These are phyloP conservation scores for Petromus typicus DNA, from an alignment of 2,113 vertebrate species.

Conservation along the genomic window DNA sequence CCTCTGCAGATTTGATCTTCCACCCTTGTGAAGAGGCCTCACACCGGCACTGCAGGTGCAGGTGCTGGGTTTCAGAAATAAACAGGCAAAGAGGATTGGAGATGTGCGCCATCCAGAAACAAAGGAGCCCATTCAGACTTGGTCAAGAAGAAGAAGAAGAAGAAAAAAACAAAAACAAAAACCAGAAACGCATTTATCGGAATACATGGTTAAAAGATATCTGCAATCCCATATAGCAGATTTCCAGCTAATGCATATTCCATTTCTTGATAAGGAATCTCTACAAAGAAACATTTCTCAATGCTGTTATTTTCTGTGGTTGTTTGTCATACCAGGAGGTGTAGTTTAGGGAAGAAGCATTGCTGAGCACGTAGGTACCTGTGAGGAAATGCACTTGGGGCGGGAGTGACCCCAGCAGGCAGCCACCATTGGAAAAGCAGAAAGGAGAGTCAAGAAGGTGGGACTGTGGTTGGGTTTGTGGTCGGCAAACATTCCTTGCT, in stretches of 20 bases:
- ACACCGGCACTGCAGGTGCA: neutral
- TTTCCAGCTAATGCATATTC: slow-evolving; percentile 51
- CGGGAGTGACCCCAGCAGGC: neutral
- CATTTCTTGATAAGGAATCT: slow-evolving; percentile 35
- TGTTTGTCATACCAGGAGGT: neutral
- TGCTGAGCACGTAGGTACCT: neutral
- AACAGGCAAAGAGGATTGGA: neutral
- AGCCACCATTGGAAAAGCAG: neutral
- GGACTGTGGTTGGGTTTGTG: neutral
- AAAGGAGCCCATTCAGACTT: slow-evolving; percentile 32
- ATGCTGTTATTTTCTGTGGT: neutral
- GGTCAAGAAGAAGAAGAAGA: neutral
- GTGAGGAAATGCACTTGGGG: neutral
- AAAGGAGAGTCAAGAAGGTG: neutral
- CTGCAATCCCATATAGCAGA: slow-evolving; percentile 9
- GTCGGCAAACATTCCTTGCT: slow-evolving; percentile 3
- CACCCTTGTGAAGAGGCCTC: neutral
- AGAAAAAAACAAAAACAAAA: too few species aligned
- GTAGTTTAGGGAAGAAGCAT: neutral
- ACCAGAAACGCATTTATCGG: neutral
- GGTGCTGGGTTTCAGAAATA: slow-evolving; percentile 28
- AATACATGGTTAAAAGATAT: slow-evolving; percentile 19
- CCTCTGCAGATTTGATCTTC: neutral
- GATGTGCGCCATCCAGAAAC: neutral
- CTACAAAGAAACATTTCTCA: slow-evolving; percentile 22